Evolutionary conservation across 2,113 vertebrate species (phyloP).

Genomic region (Engraulis encrasicolus): DNA sequence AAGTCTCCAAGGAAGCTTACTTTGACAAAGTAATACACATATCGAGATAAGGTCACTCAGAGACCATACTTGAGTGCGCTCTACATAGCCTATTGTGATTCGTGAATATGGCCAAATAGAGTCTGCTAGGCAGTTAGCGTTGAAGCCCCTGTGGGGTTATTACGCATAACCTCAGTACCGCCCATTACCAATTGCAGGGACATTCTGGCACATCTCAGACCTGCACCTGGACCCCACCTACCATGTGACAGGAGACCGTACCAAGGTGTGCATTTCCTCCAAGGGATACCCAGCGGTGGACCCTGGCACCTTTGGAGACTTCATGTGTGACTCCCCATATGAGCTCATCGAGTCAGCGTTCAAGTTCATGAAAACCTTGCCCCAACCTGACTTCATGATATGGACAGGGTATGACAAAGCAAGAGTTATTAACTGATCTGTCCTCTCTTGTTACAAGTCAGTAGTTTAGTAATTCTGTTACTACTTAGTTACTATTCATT

Average conservation of each 20-base stretch:
- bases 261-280: slow-evolving; percentile 92
- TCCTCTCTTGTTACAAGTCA: no score
- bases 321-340: slow-evolving; percentile 93
- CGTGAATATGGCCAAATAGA: no score
- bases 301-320: slow-evolving; percentile 88
- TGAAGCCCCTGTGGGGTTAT: no score
- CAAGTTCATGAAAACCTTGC: slow-evolving; percentile 78
- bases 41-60: no score
- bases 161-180: background rate
- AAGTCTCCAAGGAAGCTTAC: no score
- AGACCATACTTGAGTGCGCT: no score
- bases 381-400: slow-evolving; percentile 87
- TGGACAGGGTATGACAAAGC: slow-evolving; percentile 93
- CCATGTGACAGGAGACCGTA: slow-evolving; percentile 82
- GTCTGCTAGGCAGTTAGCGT: no score
- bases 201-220: slow-evolving; percentile 96
- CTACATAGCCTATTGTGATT: no score
- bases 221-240: slow-evolving; percentile 95
- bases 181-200: slow-evolving; percentile 73
- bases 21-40: no score
- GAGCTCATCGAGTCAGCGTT: slow-evolving; percentile 91
- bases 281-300: slow-evolving; percentile 83
- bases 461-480: no score
- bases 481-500: no score
- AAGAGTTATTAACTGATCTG: background rate